Evolutionary conservation across 2,797 vertebrate species (phyloP).

Genomic region (Zonotrichia albicollis): DNA sequence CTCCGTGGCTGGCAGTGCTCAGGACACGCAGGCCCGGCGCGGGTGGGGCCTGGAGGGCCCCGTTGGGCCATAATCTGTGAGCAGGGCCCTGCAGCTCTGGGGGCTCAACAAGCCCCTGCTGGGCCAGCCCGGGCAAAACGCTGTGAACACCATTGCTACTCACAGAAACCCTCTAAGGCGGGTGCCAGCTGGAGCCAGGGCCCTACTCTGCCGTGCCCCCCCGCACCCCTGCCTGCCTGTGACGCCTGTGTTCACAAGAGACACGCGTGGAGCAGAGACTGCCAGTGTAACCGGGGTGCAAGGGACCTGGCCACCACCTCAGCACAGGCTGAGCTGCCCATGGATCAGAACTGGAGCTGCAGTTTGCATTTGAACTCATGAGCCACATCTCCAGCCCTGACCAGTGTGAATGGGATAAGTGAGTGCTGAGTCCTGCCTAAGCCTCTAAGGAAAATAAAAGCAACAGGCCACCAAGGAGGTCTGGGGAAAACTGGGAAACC

Average conservation of each 20-base stretch:
- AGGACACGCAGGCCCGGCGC: rapidly evolving
- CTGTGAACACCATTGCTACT: neutral
- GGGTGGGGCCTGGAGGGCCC: rapidly evolving
- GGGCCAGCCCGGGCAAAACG: rapidly evolving
- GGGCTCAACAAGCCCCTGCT: neutral
- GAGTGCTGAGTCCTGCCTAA: neutral
- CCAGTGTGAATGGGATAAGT: neutral
- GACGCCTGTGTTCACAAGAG: rapidly evolving
- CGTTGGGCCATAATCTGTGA: rapidly evolving
- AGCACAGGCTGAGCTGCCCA: neutral
- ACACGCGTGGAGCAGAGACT: rapidly evolving
- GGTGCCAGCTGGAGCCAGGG: neutral
- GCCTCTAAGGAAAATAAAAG: neutral
- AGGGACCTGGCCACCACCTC: neutral
- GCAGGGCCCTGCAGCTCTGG: neutral
- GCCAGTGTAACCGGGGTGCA: rapidly evolving
- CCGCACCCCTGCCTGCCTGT: rapidly evolving
- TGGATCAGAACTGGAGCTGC: neutral
- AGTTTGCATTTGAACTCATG: neutral
- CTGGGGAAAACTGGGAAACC: neutral
- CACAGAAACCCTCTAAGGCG: neutral
- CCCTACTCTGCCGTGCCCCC: rapidly evolving
- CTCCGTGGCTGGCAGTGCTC: neutral
- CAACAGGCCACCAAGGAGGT: neutral
- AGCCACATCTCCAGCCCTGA: neutral